These are phyloP conservation scores for Phania funesta DNA, from an alignment of 2,888 invertebrate species.

Conservation along the genomic window DNA sequence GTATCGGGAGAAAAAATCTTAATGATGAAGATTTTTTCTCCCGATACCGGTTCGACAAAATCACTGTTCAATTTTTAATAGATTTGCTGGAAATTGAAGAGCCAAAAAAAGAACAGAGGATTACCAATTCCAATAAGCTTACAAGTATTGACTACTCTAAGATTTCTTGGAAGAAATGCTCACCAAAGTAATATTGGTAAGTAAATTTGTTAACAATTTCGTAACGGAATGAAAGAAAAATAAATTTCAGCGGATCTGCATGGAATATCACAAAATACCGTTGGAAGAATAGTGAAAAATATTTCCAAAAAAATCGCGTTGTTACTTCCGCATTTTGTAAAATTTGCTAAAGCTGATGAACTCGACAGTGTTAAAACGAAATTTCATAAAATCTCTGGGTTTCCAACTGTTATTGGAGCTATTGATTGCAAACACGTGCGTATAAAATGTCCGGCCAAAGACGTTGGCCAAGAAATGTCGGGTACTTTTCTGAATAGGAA, in stretches of 20 bases:
- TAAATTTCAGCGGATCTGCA: constrained; percentile 1
- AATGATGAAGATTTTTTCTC: neutral
- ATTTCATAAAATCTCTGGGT: neutral
- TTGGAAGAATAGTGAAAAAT: constrained; percentile 20
- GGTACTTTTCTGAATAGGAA: neutral
- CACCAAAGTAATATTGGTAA: neutral
- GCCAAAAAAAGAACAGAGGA: no score
- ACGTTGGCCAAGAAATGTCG: neutral
- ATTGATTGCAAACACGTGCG: neutral
- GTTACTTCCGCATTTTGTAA: constrained; percentile 2
- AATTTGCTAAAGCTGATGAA: constrained; percentile 19
- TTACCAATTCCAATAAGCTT: no score
- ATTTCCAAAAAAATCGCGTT: constrained; percentile 27
- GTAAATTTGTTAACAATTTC: neutral
- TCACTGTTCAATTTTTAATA: no score
- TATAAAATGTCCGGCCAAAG: no score
- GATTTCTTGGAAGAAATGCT: constrained; percentile 1
- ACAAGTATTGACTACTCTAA: no score
- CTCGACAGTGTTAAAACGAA: no score
- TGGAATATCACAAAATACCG: constrained; percentile 23
- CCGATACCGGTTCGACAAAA: no score
- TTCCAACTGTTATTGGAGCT: constrained; percentile 20
- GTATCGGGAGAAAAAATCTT: no score
- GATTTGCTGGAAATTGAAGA: no score
- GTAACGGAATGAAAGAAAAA: no score